Base-by-base conservation (phyloP, 2,113 vertebrate species). In the Hemibagrus wyckioides region DNA sequence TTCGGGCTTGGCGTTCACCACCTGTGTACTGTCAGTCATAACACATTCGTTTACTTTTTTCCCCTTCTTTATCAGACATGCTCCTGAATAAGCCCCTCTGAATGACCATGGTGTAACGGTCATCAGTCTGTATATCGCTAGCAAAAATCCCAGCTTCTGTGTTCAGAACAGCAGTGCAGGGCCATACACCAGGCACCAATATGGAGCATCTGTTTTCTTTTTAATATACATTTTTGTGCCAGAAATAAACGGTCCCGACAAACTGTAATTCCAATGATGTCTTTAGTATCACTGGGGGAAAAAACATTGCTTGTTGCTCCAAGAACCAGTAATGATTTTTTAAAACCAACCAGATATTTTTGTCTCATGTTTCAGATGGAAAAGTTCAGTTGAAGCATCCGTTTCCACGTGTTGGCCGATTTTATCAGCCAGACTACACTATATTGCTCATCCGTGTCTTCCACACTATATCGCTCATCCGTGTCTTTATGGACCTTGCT, bases 121-220 rank as follows among this genome's bases (percentile, higher is more conserved):
- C 33, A 36, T 56, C 2, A 10, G 54, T 80, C 48, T 56, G n/a
- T 50, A 77, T 11, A 77, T 77, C 44, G 2, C 25, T 2, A 30
- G 36, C 17, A 19, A 13, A 54, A 56, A 36, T 39, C 30, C 19
- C n/a, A 80, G n/a, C 8, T 54, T 52, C 75, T 30, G 4, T 23
- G 50, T 33, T 36, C 52, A 17, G 23, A 57, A 25, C 8, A 54
- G 48, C 50, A 54, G 15, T 56, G 50, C 50, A 33, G 6, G n/a
- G n/a, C 75, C 19, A 21, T 56, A 54, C 76, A 23, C 48, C n/a
- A 39, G 30, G 33, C 54, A 80, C 6, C 21, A 15, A 28, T 57
- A 57, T 52, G 57, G 10, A 80, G 54, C 79, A 57, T 80, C 79
- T 36, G 79, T 21, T 80, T 80, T 56, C 48, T 52, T 79, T 79